Percentiles rank a stretch among this genome's conserved stretches.
These are phyloP conservation scores for Odocoileus hemionus DNA, from an alignment of 2,113 vertebrate genomes.

Conservation along the genomic window DNA sequence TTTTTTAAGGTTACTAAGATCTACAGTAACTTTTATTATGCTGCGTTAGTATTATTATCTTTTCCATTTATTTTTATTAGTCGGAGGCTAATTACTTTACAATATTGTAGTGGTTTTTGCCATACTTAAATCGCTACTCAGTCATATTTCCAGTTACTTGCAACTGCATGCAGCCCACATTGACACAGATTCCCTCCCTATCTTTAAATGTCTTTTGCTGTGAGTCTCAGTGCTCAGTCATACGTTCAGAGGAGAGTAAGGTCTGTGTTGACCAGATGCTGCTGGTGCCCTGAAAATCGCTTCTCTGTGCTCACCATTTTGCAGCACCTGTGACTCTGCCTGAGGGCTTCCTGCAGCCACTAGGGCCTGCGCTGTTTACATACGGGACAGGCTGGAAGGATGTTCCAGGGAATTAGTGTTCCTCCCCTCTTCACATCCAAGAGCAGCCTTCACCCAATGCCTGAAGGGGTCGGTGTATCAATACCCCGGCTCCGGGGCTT, in stretches of 20 bases:
- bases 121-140: neutral
- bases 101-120: too few relatives aligned
- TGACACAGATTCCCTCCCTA: neutral
- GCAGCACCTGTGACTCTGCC: neutral
- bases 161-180: slow-evolving; percentile 1
- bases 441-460: neutral
- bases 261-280: neutral
- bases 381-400: neutral
- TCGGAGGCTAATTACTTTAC: too few relatives aligned
- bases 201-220: neutral
- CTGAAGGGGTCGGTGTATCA: neutral
- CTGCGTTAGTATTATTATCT: too few relatives aligned
- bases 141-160: slow-evolving; percentile 31
- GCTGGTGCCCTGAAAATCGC: neutral
- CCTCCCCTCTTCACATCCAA: neutral
- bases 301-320: neutral
- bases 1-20: too few relatives aligned
- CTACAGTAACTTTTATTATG: too few relatives aligned
- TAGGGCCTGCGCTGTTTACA: neutral
- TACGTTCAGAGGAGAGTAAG: neutral
- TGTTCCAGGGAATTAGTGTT: neutral
- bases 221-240: neutral
- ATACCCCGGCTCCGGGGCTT: neutral
- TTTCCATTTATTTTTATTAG: too few relatives aligned
- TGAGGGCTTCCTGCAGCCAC: neutral